These are phyloP conservation scores for Pachyuromys duprasi DNA, from an alignment of 2,797 vertebrate species.

Conservation along the genomic window DNA sequence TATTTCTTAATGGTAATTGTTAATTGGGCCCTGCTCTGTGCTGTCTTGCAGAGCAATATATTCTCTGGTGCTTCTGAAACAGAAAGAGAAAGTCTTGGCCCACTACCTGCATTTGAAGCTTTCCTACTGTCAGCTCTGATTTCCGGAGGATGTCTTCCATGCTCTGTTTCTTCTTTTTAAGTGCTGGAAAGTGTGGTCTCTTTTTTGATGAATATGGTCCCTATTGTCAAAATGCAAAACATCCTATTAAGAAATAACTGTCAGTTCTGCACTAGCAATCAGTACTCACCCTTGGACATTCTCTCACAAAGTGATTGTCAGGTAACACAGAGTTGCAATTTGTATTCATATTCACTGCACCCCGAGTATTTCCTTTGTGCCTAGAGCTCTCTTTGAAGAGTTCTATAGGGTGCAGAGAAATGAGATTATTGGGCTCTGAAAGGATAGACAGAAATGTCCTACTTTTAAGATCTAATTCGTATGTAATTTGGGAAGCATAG, in stretches of 20 bases:
- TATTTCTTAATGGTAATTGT: conserved; percentile 44
- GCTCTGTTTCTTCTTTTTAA: conserved; percentile 80
- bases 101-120: not conserved
- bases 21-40: not conserved
- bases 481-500: not conserved
- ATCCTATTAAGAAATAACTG: not conserved
- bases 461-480: conserved; percentile 44
- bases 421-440: conserved; percentile 61
- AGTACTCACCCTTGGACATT: not conserved
- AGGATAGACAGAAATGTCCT: conserved; percentile 49
- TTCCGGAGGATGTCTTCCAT: conserved; percentile 56
- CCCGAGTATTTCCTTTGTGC: conserved; percentile 65
- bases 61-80: conserved; percentile 24
- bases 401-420: conserved; percentile 70
- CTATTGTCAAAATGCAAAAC: conserved; percentile 61
- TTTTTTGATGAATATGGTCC: conserved; percentile 72
- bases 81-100: conserved; percentile 49
- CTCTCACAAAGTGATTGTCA: conserved; percentile 44
- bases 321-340: not conserved
- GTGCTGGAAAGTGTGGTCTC: conserved; percentile 54
- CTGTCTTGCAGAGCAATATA: not conserved
- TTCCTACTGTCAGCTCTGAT: conserved; percentile 56
- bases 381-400: conserved; percentile 72
- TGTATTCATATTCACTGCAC: conserved; percentile 51
- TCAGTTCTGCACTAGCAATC: not conserved